These are phyloP conservation scores for Ascaphus truei DNA, from an alignment of 2,113 vertebrate species.

Conservation along the genomic window DNA sequence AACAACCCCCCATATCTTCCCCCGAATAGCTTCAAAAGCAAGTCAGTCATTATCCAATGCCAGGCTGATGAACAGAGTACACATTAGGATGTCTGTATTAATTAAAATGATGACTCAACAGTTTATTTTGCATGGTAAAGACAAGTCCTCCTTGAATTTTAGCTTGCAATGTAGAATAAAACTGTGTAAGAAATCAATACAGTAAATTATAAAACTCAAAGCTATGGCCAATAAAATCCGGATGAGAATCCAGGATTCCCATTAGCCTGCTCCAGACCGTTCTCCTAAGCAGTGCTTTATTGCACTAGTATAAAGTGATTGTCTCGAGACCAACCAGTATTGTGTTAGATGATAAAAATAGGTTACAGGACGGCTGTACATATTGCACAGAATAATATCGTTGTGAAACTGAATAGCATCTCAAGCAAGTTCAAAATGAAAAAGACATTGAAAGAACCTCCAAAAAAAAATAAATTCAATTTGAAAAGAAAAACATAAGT, in stretches of 20 bases:
- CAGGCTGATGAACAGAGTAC: constrained; percentile 49
- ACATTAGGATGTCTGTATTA: constrained; percentile 62
- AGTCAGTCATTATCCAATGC: constrained; percentile 58
- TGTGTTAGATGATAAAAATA: not conserved
- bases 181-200: constrained; percentile 6
- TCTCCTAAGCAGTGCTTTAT: no score
- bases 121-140: constrained; percentile 45
- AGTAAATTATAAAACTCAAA: not conserved
- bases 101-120: constrained; percentile 51
- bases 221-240: not conserved
- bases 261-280: not conserved
- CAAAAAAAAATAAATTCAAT: not conserved
- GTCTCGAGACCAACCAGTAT: not conserved
- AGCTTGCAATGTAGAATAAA: constrained; percentile 29
- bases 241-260: not conserved
- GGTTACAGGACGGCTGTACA: not conserved
- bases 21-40: constrained; percentile 52
- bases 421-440: not conserved
- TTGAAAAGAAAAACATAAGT: not conserved
- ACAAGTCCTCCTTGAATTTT: constrained; percentile 48
- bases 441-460: not conserved
- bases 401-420: not conserved
- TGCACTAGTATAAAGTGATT: not conserved
- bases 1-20: constrained; percentile 53
- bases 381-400: not conserved